Conservation (phyloP, 37 sponge, comb jelly and placozoan genomes). For the Halichondria panicea region DNA sequence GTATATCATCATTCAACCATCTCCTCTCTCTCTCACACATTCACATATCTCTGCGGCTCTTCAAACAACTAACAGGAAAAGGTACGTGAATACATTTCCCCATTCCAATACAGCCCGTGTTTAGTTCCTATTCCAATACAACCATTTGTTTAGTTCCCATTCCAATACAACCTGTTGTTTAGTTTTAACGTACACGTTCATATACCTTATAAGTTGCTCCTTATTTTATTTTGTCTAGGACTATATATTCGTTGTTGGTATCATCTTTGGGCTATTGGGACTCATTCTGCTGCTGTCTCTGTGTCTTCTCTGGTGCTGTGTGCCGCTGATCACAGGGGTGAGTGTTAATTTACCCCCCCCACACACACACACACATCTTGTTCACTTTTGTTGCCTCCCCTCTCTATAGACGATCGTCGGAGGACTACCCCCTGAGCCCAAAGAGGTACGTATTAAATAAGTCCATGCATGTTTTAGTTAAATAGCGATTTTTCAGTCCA, state of each 20-base stretch:
- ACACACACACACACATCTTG: neutral
- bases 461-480: neutral
- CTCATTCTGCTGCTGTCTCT: slow-evolving; percentile 13
- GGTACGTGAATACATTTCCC: too few species aligned
- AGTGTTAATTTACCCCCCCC: neutral
- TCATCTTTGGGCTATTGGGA: slow-evolving; percentile 21
- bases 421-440: slow-evolving; percentile 34
- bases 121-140: too few species aligned
- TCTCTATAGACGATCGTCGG: slow-evolving; percentile 32
- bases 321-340: slow-evolving; percentile 63
- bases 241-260: slow-evolving; percentile 9
- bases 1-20: neutral
- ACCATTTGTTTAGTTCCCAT: too few species aligned
- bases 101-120: too few species aligned
- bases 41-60: too few species aligned
- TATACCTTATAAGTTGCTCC: too few species aligned
- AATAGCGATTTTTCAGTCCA: neutral
- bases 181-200: too few species aligned
- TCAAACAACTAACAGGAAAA: too few species aligned
- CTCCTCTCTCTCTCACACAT: too few species aligned
- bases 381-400: neutral
- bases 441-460: slow-evolving; percentile 11
- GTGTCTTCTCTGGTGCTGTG: slow-evolving; percentile 63
- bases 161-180: too few species aligned
- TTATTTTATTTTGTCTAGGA: too few species aligned